Evolutionary conservation across 35 echinoderm and acorn worm genomes (phyloP).

Genomic region (Hemicentrotus pulcherrimus): DNA sequence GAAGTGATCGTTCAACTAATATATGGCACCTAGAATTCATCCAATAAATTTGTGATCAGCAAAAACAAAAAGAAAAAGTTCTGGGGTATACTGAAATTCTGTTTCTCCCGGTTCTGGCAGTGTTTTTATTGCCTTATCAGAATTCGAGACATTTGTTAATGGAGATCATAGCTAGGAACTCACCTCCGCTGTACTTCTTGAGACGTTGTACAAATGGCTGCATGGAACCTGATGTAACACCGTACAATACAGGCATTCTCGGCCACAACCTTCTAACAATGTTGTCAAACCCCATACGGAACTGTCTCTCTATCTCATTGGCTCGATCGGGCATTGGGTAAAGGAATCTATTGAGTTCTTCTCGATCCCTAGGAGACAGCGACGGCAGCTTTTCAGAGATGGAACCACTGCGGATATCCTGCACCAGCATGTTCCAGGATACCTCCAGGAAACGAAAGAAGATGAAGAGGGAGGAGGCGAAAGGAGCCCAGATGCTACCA

Average conservation of each 20-base stretch:
- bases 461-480: slow-evolving; percentile 37
- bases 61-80: too few species aligned
- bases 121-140: too few species aligned
- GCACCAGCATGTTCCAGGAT: slow-evolving; percentile 49
- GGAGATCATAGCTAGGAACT: not conserved
- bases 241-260: not conserved
- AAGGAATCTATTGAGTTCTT: not conserved
- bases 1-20: too few species aligned
- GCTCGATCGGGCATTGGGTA: not conserved
- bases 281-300: slow-evolving; percentile 37
- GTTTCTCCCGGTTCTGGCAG: too few species aligned
- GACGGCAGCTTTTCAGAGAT: slow-evolving; percentile 4
- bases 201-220: slow-evolving; percentile 15
- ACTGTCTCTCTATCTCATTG: slow-evolving; percentile 39
- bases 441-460: slow-evolving; percentile 38
- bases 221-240: slow-evolving; percentile 9
- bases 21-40: too few species aligned
- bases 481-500: slow-evolving; percentile 27
- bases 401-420: slow-evolving; percentile 42
- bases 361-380: not conserved
- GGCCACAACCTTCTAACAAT: slow-evolving; percentile 55
- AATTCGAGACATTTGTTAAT: too few species aligned
- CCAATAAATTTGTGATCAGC: too few species aligned
- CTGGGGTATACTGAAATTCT: too few species aligned
- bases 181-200: slow-evolving; percentile 3